Evolutionary conservation across 2,797 vertebrate genomes (phyloP), one percentile per base, ranked within the genome.

Genomic region (Saguinus oedipus): DNA sequence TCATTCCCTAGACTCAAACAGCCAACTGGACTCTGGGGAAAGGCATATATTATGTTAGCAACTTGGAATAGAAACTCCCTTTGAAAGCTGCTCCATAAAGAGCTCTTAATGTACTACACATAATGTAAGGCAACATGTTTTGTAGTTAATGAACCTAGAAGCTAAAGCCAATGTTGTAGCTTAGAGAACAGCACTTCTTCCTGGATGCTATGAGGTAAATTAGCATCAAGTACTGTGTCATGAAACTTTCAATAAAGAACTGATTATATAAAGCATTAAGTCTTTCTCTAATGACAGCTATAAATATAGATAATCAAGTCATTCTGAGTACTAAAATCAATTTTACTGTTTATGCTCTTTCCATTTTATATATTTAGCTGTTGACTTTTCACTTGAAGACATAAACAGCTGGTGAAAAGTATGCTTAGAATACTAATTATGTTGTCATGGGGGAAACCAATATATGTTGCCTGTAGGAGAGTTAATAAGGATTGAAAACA

Each of bases 261-360:
- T 15, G 90, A 95, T 97, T 97, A 97, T 97, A 95, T 64, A 97
- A 97, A 93, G 96, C 90, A 97, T 97, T 97, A 96, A 97, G 83
- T 75, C 92, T 88, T 94, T 97, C 95, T 95, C 92, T 98, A 97
- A 98, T 96, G 97, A 97, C 57, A 74, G 95, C 95, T 96, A 97
- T 97, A 98, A 98, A 98, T 98, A 97, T 72, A 97, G 97, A 97
- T 96, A 97, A 97, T 96, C 97, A 98, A 97, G 95, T 96, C 88
- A 9, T 97, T 98, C 74, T 95, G 92, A 96, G 97, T 22, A 90
- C 90, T 90, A 93, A 98, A 96, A 94, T 94, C 96, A 95, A 92
- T 95, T 97, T 96, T 80, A 92, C 76, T 95, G 88, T 97, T 96
- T 93, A 95, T 96, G 80, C 72, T 59, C 64, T 97, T 53, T 26